phyloP scores from a whole-genome alignment of 2,888 invertebrate species.

The Cloeon dipterum region DNA sequence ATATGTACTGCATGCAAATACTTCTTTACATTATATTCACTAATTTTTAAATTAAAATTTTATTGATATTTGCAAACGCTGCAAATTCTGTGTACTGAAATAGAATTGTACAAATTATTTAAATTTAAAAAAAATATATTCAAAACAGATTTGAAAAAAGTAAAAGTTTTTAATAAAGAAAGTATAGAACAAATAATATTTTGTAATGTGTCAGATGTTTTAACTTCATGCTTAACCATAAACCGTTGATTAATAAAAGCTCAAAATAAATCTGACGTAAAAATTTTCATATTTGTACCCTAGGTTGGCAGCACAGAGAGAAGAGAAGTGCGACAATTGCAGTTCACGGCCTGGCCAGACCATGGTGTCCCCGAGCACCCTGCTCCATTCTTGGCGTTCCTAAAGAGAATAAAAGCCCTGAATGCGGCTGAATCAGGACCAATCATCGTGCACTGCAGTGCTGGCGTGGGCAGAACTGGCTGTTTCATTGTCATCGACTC shows the following conservation, averaged over 20 bases:
- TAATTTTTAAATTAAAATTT: no score
- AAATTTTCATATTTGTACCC: slow-evolving; percentile 11
- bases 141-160: no score
- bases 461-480: slow-evolving; percentile 80
- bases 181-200: no score
- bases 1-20: no score
- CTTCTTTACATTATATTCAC: no score
- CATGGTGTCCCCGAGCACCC: slow-evolving; percentile 98
- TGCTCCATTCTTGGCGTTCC: slow-evolving; percentile 91
- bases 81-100: not conserved
- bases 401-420: slow-evolving; percentile 73
- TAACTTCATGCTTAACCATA: not conserved
- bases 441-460: slow-evolving; percentile 76
- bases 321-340: slow-evolving; percentile 88
- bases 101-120: no score
- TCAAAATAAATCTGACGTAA: not conserved
- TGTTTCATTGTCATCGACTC: slow-evolving; percentile 98
- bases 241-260: not conserved
- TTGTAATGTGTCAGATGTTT: not conserved
- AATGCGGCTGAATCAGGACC: slow-evolving; percentile 88
- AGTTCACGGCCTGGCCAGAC: slow-evolving; percentile 99
- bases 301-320: slow-evolving; percentile 54
- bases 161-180: no score
- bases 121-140: no score
- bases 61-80: no score